A percentile compares a stretch with the other conserved stretches of the same genome.
Conservation (phyloP, 2,888 invertebrate genomes). For the Lasioglossum leucozonium region DNA sequence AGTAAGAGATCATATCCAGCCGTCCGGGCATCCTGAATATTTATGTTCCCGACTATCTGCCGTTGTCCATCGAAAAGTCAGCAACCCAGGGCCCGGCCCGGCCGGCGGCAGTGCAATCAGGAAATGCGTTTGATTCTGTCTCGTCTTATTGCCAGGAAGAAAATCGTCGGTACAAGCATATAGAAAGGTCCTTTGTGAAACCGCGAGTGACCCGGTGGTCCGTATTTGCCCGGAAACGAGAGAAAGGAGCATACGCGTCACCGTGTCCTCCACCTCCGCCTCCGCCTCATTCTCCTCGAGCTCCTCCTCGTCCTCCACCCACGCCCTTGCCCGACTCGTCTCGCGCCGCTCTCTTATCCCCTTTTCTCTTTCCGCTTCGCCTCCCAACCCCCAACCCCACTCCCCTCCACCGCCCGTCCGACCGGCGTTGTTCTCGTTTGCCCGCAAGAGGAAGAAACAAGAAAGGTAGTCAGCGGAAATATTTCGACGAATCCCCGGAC, state of each 20-base stretch:
- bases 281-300: neutral
- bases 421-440: constrained; percentile 62
- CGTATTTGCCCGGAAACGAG: constrained; percentile 41
- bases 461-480: constrained; percentile 68
- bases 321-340: neutral
- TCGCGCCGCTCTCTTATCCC: constrained; percentile 33
- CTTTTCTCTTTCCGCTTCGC: constrained; percentile 46
- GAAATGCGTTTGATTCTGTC: constrained; percentile 67
- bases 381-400: neutral
- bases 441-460: constrained; percentile 44
- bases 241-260: constrained; percentile 44
- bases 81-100: neutral
- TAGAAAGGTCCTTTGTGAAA: constrained; percentile 63
- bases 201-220: constrained; percentile 58
- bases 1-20: constrained; percentile 5
- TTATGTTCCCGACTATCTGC: neutral
- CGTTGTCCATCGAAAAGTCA: constrained; percentile 9
- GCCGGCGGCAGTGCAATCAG: constrained; percentile 46
- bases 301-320: neutral
- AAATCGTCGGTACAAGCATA: constrained; percentile 47
- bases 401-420: neutral
- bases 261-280: neutral
- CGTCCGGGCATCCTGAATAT: neutral
- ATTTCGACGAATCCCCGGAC: constrained; percentile 71
- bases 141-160: constrained; percentile 53